phyloP scores from a whole-genome alignment of 2,797 vertebrate genomes.

The Podarcis siculus region DNA sequence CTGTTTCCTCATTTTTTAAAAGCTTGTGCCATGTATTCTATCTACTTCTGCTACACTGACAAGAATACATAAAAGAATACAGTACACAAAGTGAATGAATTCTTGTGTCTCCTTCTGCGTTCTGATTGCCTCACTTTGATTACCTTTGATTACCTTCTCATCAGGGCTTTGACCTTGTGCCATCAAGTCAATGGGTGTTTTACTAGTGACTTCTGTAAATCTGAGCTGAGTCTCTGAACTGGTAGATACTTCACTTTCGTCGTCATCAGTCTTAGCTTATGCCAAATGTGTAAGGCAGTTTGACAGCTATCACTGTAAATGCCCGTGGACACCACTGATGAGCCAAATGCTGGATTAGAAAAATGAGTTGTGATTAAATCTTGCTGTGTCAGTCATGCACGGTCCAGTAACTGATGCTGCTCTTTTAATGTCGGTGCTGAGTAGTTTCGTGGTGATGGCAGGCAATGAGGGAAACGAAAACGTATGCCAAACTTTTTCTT shows the following conservation, averaged over 20 bases:
- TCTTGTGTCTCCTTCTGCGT: not conserved
- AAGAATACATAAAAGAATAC: not conserved
- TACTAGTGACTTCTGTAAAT: slow-evolving; percentile 63
- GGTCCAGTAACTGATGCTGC: slow-evolving; percentile 51
- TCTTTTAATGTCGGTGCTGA: slow-evolving; percentile 42
- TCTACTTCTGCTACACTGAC: not conserved
- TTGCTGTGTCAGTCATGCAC: slow-evolving; percentile 59
- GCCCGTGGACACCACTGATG: slow-evolving; percentile 67
- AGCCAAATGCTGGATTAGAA: slow-evolving; percentile 68
- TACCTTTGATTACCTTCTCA: not conserved
- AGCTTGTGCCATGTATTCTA: not conserved
- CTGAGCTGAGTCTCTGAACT: slow-evolving; percentile 57
- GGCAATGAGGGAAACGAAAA: not conserved
- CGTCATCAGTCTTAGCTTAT: slow-evolving; percentile 56
- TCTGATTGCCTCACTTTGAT: slow-evolving; percentile 3
- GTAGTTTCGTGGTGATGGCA: not conserved
- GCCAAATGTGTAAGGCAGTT: slow-evolving; percentile 59
- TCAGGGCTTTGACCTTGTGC: slow-evolving; percentile 11
- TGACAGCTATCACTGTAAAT: slow-evolving; percentile 74
- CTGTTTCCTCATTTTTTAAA: not conserved
- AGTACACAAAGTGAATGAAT: not conserved
- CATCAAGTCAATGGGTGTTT: slow-evolving; percentile 13
- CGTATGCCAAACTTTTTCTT: not conserved
- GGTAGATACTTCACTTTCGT: slow-evolving; percentile 52
- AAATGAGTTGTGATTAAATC: slow-evolving; percentile 68